Evolutionary conservation across 2,888 invertebrate species (phyloP), one percentile per base, ranked within the genome.

Genomic region (Eudemis profundana): DNA sequence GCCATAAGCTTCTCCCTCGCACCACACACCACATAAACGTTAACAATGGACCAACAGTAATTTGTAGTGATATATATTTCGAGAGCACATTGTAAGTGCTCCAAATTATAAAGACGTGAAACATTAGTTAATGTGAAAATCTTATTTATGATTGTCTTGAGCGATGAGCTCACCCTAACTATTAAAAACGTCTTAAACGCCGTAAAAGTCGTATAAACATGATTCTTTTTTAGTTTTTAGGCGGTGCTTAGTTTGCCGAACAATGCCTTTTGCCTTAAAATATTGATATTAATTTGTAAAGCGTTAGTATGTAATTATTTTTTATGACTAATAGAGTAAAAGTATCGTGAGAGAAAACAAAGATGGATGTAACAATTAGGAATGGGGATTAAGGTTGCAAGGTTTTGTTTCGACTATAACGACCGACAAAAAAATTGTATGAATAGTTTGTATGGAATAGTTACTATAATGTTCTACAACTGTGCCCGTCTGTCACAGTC

Each of bases 121-220:
- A 53, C 65, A 65, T 65, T 65, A 65, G 65, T 65, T 65, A 60
- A 65, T 65, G 47, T 65, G 53, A 53, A 64, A 60, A 65, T 65
- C 60, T 65, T 65, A 65, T 65, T 65, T 65, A 65, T 60, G 50
- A 65, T 65, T 60, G 44, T 65, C 57, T 65, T 65, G 65, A 65
- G 59, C 21, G 59, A 64, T 51, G 59, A 40, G 12, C 38, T 0
- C 12, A 19, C 17, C 19, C 17, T 36, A n/a, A 12, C 33, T 29
- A 8, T 29, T 12, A 12, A 44, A 56, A 44, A 56, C 5, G 42
- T 3, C n/a, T 12, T 14, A 44, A n/a, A n/a, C 27, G n/a, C n/a
- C 5, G 12, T 23, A 1, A 40, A 33, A 33, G 33, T 33, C 10
- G 33, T 33, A 8, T 33, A 12, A 33, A 33, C 2, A 8, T 33